Percentiles rank a stretch among this genome's conserved stretches.
Evolutionary conservation across 1,140 invertebrate genomes (phyloP).

Genomic region (Dryas iulia): DNA sequence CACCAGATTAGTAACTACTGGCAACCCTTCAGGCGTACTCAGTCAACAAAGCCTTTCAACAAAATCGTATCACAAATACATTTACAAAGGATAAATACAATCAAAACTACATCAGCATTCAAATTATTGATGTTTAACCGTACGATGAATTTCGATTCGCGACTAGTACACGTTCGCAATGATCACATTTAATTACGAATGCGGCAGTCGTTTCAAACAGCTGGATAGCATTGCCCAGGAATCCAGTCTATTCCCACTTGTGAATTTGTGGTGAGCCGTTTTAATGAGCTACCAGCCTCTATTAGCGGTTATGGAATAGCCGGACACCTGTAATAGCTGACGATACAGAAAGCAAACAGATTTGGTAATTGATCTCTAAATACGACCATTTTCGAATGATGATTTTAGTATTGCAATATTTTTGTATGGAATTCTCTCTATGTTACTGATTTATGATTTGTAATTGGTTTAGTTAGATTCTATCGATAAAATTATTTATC

Average conservation of each 20-base stretch:
- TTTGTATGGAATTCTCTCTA: no score
- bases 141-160: conserved; percentile 40
- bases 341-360: conserved; percentile 10
- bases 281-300: conserved; percentile 49
- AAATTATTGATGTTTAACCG: conserved; percentile 27
- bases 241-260: conserved; percentile 42
- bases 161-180: conserved; percentile 38
- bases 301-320: conserved; percentile 32
- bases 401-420: no score
- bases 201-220: conserved; percentile 36
- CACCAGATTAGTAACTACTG: background rate
- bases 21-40: background rate
- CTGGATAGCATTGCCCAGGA: conserved; percentile 31
- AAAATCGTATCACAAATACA: conserved; percentile 17
- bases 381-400: background rate
- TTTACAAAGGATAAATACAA: conserved; percentile 23
- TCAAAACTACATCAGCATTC: conserved; percentile 22
- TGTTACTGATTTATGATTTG: no score
- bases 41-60: background rate
- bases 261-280: conserved; percentile 51
- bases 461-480: no score
- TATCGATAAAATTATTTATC: no score
- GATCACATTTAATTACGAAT: conserved; percentile 55
- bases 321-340: conserved; percentile 19
- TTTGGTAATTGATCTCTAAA: conserved; percentile 10